Evolutionary conservation across 1,140 invertebrate genomes (phyloP).

Genomic region (Scylla paramamosain): DNA sequence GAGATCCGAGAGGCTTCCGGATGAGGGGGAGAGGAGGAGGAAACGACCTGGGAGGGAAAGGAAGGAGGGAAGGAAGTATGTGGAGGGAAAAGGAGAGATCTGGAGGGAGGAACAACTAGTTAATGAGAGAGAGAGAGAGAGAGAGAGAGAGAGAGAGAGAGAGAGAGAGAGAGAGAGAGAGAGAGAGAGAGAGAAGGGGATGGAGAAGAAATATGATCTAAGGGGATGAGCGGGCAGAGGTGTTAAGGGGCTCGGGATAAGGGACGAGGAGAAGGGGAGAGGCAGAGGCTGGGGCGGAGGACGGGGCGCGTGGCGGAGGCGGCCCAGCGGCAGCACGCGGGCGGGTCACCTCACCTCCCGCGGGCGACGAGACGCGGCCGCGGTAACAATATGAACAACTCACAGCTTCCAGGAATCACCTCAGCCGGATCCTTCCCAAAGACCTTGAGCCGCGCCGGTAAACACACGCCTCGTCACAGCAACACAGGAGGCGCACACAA

Average conservation of each 20-base stretch:
- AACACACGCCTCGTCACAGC: neutral
- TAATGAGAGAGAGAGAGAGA: neutral
- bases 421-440: neutral
- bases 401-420: neutral
- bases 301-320: neutral
- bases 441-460: neutral
- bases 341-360: slow-evolving; percentile 1
- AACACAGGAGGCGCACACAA: neutral
- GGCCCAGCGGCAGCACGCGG: neutral
- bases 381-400: slow-evolving; percentile 21
- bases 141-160: neutral
- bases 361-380: neutral
- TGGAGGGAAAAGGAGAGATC: neutral
- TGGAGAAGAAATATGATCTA: neutral
- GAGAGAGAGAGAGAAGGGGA: neutral
- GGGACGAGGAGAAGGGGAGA: neutral
- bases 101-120: neutral
- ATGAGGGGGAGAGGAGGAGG: slow-evolving; percentile 29
- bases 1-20: slow-evolving; percentile 39
- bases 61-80: neutral
- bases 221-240: slow-evolving; percentile 25
- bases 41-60: neutral
- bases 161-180: neutral
- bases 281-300: neutral
- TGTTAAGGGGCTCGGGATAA: neutral